Conservation (phyloP, 2,888 invertebrate genomes). For the Prosapia bicincta region DNA sequence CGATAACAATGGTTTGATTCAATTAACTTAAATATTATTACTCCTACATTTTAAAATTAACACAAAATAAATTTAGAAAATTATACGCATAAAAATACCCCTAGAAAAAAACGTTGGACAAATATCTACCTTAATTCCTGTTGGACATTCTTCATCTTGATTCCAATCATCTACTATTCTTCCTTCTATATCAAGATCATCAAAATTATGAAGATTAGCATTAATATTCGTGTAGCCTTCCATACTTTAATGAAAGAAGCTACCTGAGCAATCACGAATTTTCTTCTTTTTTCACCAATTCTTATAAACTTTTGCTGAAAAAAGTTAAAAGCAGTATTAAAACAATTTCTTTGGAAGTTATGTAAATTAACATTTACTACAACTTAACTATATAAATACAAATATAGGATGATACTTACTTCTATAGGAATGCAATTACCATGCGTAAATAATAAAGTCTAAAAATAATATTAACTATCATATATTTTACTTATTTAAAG, state of each 20-base stretch:
- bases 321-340: background rate
- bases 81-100: background rate
- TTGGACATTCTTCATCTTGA: conserved; percentile 20
- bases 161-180: conserved; percentile 32
- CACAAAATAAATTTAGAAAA: no score
- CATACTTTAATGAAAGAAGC: conserved; percentile 13
- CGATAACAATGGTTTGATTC: no score
- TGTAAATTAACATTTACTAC: background rate
- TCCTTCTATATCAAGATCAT: conserved; percentile 37
- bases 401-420: background rate
- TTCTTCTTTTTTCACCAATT: background rate
- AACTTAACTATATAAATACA: background rate
- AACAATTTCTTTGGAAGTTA: background rate
- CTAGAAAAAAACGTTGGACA: background rate
- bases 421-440: no score
- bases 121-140: background rate
- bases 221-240: conserved; percentile 35
- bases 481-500: no score
- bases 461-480: no score
- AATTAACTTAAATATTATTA: no score
- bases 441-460: no score
- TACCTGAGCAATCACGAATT: background rate
- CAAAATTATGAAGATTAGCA: conserved; percentile 32
- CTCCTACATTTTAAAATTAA: no score
- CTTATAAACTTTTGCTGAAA: background rate